Evolutionary conservation across 2,113 vertebrate species (phyloP), one percentile per base, ranked within the genome.

Genomic region (Cyanoderma ruficeps): DNA sequence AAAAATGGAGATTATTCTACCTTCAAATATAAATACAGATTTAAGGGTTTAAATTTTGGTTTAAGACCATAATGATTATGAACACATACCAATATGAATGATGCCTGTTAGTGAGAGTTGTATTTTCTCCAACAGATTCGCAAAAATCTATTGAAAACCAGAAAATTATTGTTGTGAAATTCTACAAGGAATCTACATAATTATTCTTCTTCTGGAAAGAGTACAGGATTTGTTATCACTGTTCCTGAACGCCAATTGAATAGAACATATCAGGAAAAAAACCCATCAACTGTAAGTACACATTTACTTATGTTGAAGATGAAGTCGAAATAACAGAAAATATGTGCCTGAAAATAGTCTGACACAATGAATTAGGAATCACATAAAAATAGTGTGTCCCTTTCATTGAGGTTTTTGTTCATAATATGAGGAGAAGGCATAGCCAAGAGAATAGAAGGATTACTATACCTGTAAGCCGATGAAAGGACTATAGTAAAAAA

Each of bases 361-460:
- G 37, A 77, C 7, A 37, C 3, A 35, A 39, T 57, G 44, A 70
- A 80, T 52, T 52, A 67, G 23, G 39, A 64, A 77, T 11, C 42
- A 53, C 1, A 6, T 9, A 46, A 80, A 19, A 53, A 50, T 0
- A 6, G 5, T 27, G 71, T 4, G 2, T 25, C 14, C 18, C 30
- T 68, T 52, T 75, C 35, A 65, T 6, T 9, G 14, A 86, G 10
- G 9, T 61, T 61, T 79, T 83, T 53, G 24, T 37, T 56, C 37
- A 11, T 19, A 69, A n/a, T 25, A 82, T 50, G 27, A 46, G 35
- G 13, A 72, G 64, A 92, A 83, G 22, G 14, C 7, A 57, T 2
- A 78, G 11, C 9, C 10, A 83, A 60, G 4, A 80, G 39, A 77
- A 63, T 30, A 53, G 65, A 80, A 81, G 1, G 3, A 74, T 67